A percentile compares a stretch with the other conserved stretches of the same genome.
These are phyloP conservation scores for Orchesellides sinensis DNA, from an alignment of 2,888 invertebrate genomes.

Conservation along the genomic window DNA sequence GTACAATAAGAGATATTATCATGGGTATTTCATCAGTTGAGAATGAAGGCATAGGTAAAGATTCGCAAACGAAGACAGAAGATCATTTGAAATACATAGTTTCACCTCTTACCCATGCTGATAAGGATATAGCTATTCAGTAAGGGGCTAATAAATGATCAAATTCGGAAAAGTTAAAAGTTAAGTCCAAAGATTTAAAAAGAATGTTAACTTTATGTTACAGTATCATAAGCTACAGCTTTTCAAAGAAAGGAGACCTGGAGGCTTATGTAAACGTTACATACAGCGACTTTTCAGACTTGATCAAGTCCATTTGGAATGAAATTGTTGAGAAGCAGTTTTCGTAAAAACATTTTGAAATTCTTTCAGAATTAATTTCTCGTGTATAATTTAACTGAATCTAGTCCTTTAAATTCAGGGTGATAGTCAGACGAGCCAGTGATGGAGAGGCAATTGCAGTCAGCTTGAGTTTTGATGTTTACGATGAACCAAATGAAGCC, in stretches of 20 bases:
- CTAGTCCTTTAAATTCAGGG: no score
- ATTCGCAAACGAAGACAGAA: background rate
- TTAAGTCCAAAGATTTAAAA: no score
- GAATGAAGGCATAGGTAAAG: constrained; percentile 50
- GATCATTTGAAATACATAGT: constrained; percentile 78
- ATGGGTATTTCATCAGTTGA: constrained; percentile 79
- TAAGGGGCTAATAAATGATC: constrained; percentile 78
- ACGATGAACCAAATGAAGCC: constrained; percentile 87
- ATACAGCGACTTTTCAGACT: constrained; percentile 83
- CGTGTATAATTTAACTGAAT: constrained; percentile 17
- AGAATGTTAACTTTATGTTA: constrained; percentile 51
- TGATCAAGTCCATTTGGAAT: constrained; percentile 85
- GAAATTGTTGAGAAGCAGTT: constrained; percentile 84
- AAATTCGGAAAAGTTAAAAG: no score
- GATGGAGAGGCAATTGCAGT: constrained; percentile 83
- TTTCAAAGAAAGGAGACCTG: constrained; percentile 90
- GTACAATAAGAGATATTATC: constrained; percentile 84
- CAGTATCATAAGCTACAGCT: constrained; percentile 90
- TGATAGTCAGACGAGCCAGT: constrained; percentile 80
- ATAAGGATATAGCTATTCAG: constrained; percentile 85
- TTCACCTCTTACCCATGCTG: constrained; percentile 81
- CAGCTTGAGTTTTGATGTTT: constrained; percentile 88
- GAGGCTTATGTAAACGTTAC: constrained; percentile 87
- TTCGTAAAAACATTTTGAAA: constrained; percentile 74
- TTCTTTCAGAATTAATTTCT: background rate